Evolutionary conservation across 2,888 invertebrate species (phyloP).

Genomic region (Clanis bilineata): DNA sequence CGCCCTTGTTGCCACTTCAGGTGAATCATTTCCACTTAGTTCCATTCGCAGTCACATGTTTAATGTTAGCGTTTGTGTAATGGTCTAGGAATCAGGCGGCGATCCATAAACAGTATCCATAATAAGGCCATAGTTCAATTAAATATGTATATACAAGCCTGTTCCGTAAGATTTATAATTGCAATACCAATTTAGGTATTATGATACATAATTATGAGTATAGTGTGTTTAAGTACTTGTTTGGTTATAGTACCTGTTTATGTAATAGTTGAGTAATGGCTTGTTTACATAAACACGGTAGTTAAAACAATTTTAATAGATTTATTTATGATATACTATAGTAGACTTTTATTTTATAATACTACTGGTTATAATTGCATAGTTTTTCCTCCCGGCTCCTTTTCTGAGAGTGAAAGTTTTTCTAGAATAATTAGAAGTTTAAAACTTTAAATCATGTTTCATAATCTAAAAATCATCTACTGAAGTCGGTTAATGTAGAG

Average conservation of each 20-base stretch:
- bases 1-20: constrained; percentile 49
- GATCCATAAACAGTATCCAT: constrained; percentile 13
- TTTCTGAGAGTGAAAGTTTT: too few species aligned
- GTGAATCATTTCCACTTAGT: constrained; percentile 37
- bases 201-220: not conserved
- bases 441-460: too few species aligned
- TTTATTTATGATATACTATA: too few species aligned
- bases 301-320: not conserved
- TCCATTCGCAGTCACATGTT: constrained; percentile 48
- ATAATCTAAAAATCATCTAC: too few species aligned
- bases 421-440: too few species aligned
- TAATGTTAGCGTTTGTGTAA: constrained; percentile 28
- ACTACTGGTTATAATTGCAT: too few species aligned
- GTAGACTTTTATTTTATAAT: too few species aligned
- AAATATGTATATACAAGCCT: not conserved
- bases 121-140: constrained; percentile 7
- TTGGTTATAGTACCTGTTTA: not conserved
- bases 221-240: not conserved
- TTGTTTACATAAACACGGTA: not conserved
- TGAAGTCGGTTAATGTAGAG: too few species aligned
- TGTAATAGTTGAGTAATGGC: not conserved
- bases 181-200: constrained; percentile 17
- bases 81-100: constrained; percentile 20
- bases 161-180: constrained; percentile 40
- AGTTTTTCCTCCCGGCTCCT: too few species aligned